A percentile compares a stretch with the other conserved stretches of the same genome.
Evolutionary conservation across 2,888 invertebrate species (phyloP).

Genomic region (Rhabditoides inermis): DNA sequence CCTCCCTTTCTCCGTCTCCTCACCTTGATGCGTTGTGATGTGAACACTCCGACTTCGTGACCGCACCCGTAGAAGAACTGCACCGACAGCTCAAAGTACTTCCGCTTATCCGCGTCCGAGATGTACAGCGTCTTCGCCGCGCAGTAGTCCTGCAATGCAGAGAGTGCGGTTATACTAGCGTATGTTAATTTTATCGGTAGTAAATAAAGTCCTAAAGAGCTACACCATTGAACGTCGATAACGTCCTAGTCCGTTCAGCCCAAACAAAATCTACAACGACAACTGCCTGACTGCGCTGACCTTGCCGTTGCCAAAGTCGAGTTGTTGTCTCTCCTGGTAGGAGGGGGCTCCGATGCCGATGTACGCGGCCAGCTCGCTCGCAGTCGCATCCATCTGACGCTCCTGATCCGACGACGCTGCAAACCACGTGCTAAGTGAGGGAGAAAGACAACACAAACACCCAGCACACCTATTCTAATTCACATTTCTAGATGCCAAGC

Average conservation of each 20-base stretch:
- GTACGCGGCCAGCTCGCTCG: conserved; percentile 80
- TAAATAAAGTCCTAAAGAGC: too few relatives aligned
- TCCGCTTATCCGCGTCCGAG: conserved; percentile 95
- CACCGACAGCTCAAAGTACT: conserved; percentile 96
- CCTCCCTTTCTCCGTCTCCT: not conserved
- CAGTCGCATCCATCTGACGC: too few relatives aligned
- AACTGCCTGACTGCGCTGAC: conserved; percentile 53
- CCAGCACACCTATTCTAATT: too few relatives aligned
- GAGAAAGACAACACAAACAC: too few relatives aligned
- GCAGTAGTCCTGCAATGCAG: conserved; percentile 90
- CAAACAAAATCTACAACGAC: too few relatives aligned
- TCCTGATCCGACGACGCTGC: too few relatives aligned
- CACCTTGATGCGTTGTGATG: conserved; percentile 89
- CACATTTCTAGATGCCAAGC: too few relatives aligned
- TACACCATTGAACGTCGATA: too few relatives aligned
- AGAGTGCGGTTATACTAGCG: too few relatives aligned
- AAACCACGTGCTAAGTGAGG: too few relatives aligned
- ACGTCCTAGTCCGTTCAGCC: too few relatives aligned
- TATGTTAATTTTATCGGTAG: too few relatives aligned
- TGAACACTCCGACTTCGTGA: conserved; percentile 95
- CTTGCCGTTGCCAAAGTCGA: conserved; percentile 85
- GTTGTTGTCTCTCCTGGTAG: conserved; percentile 96
- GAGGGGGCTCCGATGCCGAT: conserved; percentile 90
- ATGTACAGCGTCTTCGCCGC: conserved; percentile 98
- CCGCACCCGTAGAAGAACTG: conserved; percentile 98